These are phyloP conservation scores for Drosophila infuscata DNA, from an alignment of 2,888 invertebrate genomes.

Conservation along the genomic window DNA sequence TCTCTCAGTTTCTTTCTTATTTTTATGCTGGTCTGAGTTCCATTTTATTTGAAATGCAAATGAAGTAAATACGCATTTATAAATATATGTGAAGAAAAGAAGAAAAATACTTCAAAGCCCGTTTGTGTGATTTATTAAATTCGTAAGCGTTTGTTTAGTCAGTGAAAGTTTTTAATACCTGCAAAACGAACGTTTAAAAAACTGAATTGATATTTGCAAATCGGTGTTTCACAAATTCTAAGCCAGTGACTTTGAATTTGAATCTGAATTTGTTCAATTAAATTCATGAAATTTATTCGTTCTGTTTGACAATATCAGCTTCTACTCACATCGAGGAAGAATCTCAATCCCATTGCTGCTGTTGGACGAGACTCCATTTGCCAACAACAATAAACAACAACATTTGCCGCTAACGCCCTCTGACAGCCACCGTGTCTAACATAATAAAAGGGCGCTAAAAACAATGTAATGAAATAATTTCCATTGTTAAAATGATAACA, in stretches of 20 bases:
- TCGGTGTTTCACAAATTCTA: background rate
- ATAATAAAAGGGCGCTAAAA: constrained; percentile 70
- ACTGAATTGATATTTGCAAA: background rate
- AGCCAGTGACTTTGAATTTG: background rate
- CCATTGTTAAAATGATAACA: constrained; percentile 83
- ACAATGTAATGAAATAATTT: constrained; percentile 84
- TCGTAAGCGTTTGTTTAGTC: constrained; percentile 58
- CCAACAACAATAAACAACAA: constrained; percentile 6
- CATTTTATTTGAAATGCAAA: constrained; percentile 78
- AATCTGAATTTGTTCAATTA: background rate
- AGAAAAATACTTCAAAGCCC: constrained; percentile 65
- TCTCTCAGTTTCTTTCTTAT: constrained; percentile 47
- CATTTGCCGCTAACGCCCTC: constrained; percentile 15
- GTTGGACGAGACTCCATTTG: background rate
- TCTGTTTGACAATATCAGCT: background rate
- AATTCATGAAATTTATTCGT: background rate
- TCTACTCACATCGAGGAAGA: background rate
- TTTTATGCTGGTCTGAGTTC: constrained; percentile 79
- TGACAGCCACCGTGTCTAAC: constrained; percentile 59
- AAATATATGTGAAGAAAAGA: constrained; percentile 21
- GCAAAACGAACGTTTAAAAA: constrained; percentile 7
- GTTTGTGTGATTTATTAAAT: constrained; percentile 52
- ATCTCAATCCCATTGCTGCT: background rate
- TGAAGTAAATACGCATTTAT: constrained; percentile 69
- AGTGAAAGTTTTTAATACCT: constrained; percentile 64